phyloP scores from a whole-genome alignment of 2,113 vertebrate species.

The Ailurus styani region DNA sequence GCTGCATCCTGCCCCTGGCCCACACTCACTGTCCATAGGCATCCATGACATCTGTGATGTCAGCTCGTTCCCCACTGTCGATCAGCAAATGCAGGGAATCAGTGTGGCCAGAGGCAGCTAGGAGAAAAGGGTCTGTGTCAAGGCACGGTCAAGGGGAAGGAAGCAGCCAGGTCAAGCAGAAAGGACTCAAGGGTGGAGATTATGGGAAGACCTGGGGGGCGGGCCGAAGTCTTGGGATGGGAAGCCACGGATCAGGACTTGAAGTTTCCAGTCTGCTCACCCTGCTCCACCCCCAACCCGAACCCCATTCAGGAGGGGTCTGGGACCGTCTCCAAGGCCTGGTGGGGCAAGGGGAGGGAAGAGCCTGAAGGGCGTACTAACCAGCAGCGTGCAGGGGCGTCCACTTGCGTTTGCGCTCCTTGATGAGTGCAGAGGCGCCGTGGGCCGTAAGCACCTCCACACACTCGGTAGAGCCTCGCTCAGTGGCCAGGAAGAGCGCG shows the following conservation, averaged over 20 bases:
- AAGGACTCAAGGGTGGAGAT: not conserved
- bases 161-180: not conserved
- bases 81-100: constrained; percentile 95
- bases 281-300: not conserved
- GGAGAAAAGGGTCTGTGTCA: not conserved
- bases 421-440: constrained; percentile 89
- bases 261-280: not conserved
- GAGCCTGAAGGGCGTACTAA: constrained; percentile 25
- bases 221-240: not conserved
- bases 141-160: not conserved
- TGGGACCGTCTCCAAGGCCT: not conserved
- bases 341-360: not conserved
- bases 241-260: not conserved
- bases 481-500: constrained; percentile 92
- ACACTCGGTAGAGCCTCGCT: constrained; percentile 88
- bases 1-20: no score
- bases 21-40: constrained; percentile 91
- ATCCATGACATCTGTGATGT: constrained; percentile 91
- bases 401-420: constrained; percentile 89
- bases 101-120: constrained; percentile 92
- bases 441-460: constrained; percentile 93
- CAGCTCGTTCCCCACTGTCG: constrained; percentile 87
- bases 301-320: not conserved
- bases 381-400: constrained; percentile 93
- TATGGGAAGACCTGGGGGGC: not conserved